Conservation (phyloP, 2,888 invertebrate genomes). For the Polydrusus pterygomalis region DNA sequence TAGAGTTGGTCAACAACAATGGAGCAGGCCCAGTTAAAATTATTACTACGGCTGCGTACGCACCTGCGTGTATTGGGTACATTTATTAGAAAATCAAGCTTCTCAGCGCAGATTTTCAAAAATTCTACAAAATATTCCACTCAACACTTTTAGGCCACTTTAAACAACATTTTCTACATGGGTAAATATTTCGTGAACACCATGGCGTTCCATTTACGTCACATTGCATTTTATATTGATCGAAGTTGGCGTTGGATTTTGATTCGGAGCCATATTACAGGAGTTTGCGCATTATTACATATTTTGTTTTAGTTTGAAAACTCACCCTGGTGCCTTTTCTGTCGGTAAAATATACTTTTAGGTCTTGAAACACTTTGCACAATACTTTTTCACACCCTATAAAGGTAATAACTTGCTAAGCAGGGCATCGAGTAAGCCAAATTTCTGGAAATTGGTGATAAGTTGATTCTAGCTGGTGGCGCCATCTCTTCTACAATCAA, state of each 20-base stretch:
- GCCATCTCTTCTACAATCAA: conserved; percentile 15
- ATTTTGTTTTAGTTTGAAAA: conserved; percentile 13
- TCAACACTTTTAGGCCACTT: conserved; percentile 59
- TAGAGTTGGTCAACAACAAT: conserved; percentile 53
- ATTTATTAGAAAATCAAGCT: conserved; percentile 72
- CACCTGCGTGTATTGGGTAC: conserved; percentile 87
- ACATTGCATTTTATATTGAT: conserved; percentile 76
- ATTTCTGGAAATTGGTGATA: conserved; percentile 17
- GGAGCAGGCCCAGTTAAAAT: conserved; percentile 92
- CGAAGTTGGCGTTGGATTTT: conserved; percentile 74
- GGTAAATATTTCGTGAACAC: conserved; percentile 67
- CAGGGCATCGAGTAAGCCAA: neutral
- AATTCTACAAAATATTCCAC: conserved; percentile 58
- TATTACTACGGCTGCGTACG: conserved; percentile 96
- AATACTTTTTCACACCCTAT: neutral
- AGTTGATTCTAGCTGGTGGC: conserved; percentile 14
- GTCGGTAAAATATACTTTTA: neutral
- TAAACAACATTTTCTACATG: conserved; percentile 66
- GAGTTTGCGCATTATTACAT: conserved; percentile 78
- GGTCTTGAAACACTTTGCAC: conserved; percentile 5
- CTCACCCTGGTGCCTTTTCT: conserved; percentile 3
- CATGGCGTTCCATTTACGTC: conserved; percentile 70
- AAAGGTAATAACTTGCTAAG: conserved; percentile 1
- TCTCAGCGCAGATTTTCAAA: conserved; percentile 68
- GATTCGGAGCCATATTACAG: conserved; percentile 80